Evolutionary conservation across 1,140 invertebrate genomes (phyloP).

Genomic region (Drosophila elegans): DNA sequence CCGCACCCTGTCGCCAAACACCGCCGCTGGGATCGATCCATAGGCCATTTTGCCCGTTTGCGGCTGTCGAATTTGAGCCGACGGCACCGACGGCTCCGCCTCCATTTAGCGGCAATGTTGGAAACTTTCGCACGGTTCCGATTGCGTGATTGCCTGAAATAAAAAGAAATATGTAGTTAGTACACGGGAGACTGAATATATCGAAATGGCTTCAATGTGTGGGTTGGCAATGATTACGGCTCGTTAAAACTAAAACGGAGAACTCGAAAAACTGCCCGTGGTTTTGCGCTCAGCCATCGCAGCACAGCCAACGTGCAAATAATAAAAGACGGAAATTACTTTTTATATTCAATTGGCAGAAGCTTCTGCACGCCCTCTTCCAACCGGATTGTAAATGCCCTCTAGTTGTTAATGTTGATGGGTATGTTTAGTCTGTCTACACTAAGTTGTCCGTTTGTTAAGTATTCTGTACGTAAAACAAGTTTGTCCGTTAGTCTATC

Average conservation of each 20-base stretch:
- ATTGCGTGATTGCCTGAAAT: slow-evolving; percentile 85
- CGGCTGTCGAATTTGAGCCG: slow-evolving; percentile 55
- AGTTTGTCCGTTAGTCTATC: no score
- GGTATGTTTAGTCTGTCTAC: neutral
- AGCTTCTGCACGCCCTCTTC: slow-evolving; percentile 24
- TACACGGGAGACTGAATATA: slow-evolving; percentile 42
- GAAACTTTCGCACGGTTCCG: slow-evolving; percentile 85
- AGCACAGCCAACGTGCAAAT: slow-evolving; percentile 59
- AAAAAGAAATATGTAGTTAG: slow-evolving; percentile 36
- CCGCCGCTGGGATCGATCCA: slow-evolving; percentile 85
- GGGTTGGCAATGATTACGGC: slow-evolving; percentile 53
- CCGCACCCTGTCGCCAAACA: slow-evolving; percentile 70
- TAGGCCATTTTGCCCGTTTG: slow-evolving; percentile 62
- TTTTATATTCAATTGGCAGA: slow-evolving; percentile 80
- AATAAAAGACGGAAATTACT: slow-evolving; percentile 80
- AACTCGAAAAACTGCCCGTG: slow-evolving; percentile 8
- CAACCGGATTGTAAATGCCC: slow-evolving; percentile 28
- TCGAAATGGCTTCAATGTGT: slow-evolving; percentile 47
- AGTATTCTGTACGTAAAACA: no score
- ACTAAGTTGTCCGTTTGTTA: no score
- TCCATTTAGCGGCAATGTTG: slow-evolving; percentile 84
- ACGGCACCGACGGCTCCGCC: slow-evolving; percentile 38
- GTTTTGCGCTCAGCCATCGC: slow-evolving; percentile 17
- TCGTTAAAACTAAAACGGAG: slow-evolving; percentile 66
- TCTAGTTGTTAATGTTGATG: slow-evolving; percentile 13